Conservation (phyloP, 2,797 vertebrate genomes). For the Spinus olivaceus region DNA sequence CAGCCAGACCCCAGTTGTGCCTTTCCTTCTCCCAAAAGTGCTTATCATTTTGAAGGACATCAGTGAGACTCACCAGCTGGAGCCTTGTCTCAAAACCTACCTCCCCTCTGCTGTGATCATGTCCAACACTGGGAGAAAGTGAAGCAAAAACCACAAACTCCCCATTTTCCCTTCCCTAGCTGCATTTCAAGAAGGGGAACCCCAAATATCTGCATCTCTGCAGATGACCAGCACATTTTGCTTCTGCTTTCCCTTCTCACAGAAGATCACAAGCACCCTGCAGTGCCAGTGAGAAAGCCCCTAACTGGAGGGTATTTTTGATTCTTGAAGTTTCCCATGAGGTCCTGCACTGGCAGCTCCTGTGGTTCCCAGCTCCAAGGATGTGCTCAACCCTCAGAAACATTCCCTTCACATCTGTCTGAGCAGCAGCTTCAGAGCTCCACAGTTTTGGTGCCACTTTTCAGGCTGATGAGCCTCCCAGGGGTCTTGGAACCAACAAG, state of each 20-base stretch:
- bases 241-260: not conserved
- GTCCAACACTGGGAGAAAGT: not conserved
- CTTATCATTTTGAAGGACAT: not conserved
- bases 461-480: not conserved
- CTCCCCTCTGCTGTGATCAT: not conserved
- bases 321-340: not conserved
- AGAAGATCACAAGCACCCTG: not conserved
- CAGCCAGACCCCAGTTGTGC: not conserved
- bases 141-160: not conserved
- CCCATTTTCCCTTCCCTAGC: not conserved
- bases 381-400: not conserved
- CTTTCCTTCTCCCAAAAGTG: not conserved
- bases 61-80: not conserved
- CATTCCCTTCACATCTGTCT: not conserved
- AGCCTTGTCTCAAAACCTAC: not conserved
- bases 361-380: not conserved
- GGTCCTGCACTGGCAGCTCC: not conserved
- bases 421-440: not conserved
- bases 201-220: not conserved
- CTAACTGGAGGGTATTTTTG: not conserved
- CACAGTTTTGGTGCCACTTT: not conserved
- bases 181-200: not conserved
- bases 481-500: not conserved
- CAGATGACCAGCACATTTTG: not conserved
- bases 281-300: not conserved